phyloP scores from a whole-genome alignment of 2,113 vertebrate genomes.

The pig (Sus scrofa) region DNA sequence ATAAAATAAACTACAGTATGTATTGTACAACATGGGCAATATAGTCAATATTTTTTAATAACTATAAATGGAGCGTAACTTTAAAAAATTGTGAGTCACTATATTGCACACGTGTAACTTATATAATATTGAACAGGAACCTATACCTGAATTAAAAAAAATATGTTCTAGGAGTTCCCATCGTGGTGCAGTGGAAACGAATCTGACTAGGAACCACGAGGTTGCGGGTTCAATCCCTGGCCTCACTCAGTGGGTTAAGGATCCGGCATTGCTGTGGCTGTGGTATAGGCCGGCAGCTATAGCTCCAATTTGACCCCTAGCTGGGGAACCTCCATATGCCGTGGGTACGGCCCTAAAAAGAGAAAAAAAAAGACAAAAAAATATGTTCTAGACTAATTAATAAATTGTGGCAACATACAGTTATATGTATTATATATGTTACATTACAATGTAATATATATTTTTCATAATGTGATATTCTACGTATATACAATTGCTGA shows the following conservation, averaged over 20 bases:
- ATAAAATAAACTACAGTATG: neutral
- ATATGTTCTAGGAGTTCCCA: neutral
- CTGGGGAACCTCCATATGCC: no score
- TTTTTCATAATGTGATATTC: no score
- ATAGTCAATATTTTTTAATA: neutral
- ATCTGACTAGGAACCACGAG: no score
- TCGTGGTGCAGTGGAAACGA: no score
- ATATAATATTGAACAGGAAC: neutral
- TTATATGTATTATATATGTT: neutral
- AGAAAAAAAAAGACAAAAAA: no score
- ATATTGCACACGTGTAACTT: neutral
- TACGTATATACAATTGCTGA: neutral
- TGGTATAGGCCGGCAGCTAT: no score
- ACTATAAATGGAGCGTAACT: neutral
- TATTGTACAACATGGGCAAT: neutral
- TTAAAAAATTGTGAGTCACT: neutral
- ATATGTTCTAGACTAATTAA: neutral
- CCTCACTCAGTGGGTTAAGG: no score
- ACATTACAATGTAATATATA: neutral
- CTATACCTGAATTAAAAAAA: neutral
- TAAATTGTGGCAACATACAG: neutral
- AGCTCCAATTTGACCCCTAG: no score
- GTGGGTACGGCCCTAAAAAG: no score
- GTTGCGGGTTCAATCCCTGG: no score
- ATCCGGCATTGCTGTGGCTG: no score